These are phyloP conservation scores for Himalopsyche tibetana DNA, from an alignment of 2,888 invertebrate genomes.

Conservation along the genomic window DNA sequence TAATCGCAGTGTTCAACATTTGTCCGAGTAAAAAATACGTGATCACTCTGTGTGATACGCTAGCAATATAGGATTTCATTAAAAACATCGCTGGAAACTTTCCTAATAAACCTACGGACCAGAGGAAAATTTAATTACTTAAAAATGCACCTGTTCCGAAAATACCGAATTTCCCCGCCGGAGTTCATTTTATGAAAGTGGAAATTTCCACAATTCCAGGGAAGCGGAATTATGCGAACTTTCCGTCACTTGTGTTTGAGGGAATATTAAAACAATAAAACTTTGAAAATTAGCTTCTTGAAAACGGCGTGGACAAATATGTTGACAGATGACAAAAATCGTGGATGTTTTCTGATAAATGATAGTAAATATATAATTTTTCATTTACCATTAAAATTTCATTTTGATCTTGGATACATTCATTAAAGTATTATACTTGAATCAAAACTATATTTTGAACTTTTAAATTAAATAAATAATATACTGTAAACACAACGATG, in stretches of 20 bases:
- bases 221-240: not conserved
- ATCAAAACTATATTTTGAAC: too few species aligned
- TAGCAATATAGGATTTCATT: conserved; percentile 23
- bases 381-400: too few species aligned
- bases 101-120: conserved; percentile 21
- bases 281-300: not conserved
- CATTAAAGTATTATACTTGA: too few species aligned
- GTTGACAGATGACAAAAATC: too few species aligned
- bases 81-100: conserved; percentile 3
- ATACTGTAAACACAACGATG: too few species aligned
- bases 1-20: not conserved
- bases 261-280: not conserved
- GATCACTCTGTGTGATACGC: not conserved
- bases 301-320: too few species aligned
- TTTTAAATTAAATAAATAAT: too few species aligned
- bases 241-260: not conserved
- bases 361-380: too few species aligned
- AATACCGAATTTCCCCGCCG: conserved; percentile 4
- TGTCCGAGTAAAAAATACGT: not conserved
- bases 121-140: conserved; percentile 24
- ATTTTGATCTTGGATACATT: too few species aligned
- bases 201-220: conserved; percentile 17
- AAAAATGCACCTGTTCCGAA: conserved; percentile 34
- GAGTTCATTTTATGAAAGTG: conserved; percentile 22
- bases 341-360: too few species aligned